These are phyloP conservation scores for Auanema freiburgensis DNA, from an alignment of 2,888 invertebrate species.

Conservation along the genomic window DNA sequence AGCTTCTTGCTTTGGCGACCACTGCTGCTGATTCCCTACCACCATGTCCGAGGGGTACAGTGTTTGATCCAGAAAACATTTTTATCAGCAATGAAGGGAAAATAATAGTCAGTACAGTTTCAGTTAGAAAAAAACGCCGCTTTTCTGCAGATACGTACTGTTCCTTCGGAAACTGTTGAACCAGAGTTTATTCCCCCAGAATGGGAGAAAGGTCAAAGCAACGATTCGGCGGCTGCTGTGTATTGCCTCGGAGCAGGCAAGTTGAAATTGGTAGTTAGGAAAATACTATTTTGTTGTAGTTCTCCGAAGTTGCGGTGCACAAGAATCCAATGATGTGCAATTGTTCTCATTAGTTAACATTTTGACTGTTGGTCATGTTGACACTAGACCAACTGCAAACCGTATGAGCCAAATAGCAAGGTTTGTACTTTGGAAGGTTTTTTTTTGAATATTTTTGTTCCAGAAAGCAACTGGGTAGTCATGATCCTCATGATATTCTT, in stretches of 20 bases:
- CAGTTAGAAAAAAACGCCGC: not conserved
- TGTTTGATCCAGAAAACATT: constrained; percentile 52
- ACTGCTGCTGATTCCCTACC: constrained; percentile 38
- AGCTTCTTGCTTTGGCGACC: constrained; percentile 44
- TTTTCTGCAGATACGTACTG: constrained; percentile 37
- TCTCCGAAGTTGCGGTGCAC: constrained; percentile 45
- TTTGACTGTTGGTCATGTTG: constrained; percentile 52
- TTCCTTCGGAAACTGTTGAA: constrained; percentile 25
- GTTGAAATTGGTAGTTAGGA: not conserved
- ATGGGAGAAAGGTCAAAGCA: constrained; percentile 44
- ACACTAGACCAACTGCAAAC: constrained; percentile 57
- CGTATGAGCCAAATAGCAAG: constrained; percentile 59
- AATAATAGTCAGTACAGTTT: constrained; percentile 36
- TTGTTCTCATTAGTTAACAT: constrained; percentile 60
- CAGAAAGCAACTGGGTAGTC: constrained; percentile 44
- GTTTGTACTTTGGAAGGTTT: constrained; percentile 9
- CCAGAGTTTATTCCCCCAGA: constrained; percentile 42
- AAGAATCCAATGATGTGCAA: constrained; percentile 50
- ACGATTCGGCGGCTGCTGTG: constrained; percentile 44
- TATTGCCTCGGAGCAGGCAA: constrained; percentile 46
- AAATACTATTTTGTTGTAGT: constrained; percentile 20
- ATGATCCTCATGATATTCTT: constrained; percentile 45
- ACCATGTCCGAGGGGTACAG: constrained; percentile 39
- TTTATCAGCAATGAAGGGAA: constrained; percentile 47
- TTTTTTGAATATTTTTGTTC: constrained; percentile 2